Percentiles rank a stretch among this genome's conserved stretches.
Conservation (phyloP, 2,113 vertebrate species). For the Campylomormyrus numenius region DNA sequence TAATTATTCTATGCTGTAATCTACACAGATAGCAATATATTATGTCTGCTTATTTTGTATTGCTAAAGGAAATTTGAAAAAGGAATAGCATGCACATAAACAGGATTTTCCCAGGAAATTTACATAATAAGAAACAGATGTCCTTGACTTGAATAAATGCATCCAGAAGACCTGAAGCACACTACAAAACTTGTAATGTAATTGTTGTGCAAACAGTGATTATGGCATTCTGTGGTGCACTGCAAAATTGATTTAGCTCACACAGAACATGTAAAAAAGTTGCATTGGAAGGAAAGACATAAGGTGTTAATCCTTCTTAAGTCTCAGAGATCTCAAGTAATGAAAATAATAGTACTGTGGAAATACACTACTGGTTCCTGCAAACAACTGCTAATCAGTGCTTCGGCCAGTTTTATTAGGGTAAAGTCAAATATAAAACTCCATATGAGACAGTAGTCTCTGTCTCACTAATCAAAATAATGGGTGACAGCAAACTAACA, state of each 20-base stretch:
- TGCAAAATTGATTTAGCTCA: not conserved
- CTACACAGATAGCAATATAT: not conserved
- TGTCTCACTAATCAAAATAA: not conserved
- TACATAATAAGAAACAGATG: constrained; percentile 18
- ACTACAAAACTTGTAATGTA: not conserved
- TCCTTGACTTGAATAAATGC: constrained; percentile 21
- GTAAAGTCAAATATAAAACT: not conserved
- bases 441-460: not conserved
- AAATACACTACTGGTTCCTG: not conserved
- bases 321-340: not conserved
- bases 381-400: not conserved
- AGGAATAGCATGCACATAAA: not conserved
- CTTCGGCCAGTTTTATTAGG: not conserved
- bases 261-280: not conserved
- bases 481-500: not conserved
- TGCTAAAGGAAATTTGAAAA: not conserved
- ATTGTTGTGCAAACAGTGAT: constrained; percentile 4
- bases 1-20: not conserved
- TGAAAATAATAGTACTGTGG: not conserved
- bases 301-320: constrained; percentile 2
- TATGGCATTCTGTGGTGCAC: not conserved
- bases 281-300: not conserved
- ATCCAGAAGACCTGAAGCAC: constrained; percentile 6
- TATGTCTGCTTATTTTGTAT: not conserved
- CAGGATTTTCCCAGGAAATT: constrained; percentile 18